Evolutionary conservation across 2,797 vertebrate genomes (phyloP).

Genomic region (Oceanodroma leucorhoa): DNA sequence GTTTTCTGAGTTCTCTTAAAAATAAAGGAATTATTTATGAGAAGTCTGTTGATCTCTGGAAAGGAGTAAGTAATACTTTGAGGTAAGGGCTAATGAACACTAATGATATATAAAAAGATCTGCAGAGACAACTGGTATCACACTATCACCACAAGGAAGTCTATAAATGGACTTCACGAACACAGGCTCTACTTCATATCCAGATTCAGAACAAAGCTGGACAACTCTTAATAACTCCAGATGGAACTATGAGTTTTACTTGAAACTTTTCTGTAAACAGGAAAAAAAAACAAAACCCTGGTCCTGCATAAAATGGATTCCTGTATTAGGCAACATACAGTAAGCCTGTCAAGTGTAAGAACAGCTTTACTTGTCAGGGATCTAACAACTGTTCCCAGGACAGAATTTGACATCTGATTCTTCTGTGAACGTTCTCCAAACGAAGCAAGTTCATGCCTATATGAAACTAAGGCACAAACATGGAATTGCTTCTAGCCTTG

Average conservation of each 20-base stretch:
- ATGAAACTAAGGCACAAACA: neutral
- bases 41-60: neutral
- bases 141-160: neutral
- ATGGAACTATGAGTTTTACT: neutral
- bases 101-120: neutral
- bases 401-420: neutral
- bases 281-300: neutral
- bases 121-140: neutral
- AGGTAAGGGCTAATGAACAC: neutral
- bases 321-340: neutral
- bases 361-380: neutral
- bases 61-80: neutral
- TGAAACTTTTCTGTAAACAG: neutral
- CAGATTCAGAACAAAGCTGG: neutral
- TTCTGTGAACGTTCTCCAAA: neutral
- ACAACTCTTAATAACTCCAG: neutral
- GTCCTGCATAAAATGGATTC: neutral
- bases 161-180: neutral
- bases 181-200: neutral
- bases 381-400: neutral
- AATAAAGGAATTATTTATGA: neutral
- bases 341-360: fast-evolving
- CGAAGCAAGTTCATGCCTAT: neutral
- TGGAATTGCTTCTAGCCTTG: neutral
- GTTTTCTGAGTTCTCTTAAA: neutral